Evolutionary conservation across 2,797 vertebrate species (phyloP).

Genomic region (Thunnus albacares): DNA sequence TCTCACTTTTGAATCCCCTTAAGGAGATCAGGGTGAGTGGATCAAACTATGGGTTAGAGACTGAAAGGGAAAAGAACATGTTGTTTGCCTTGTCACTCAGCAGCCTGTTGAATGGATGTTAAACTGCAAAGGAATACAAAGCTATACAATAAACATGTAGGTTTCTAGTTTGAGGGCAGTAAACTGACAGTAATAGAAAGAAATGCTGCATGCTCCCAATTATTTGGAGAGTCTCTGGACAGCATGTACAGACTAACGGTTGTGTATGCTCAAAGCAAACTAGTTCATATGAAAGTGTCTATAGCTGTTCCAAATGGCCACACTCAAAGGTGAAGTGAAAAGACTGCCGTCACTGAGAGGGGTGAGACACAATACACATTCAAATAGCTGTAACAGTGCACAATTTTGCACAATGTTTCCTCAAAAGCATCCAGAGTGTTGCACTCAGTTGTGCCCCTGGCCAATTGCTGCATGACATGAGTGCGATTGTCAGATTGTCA

Average conservation of each 20-base stretch:
- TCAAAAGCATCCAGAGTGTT: background rate
- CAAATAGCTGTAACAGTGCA: too few species aligned
- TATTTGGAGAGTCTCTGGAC: background rate
- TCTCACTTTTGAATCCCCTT: slow-evolving; percentile 53
- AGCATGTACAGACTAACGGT: background rate
- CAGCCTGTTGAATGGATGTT: slow-evolving; percentile 29
- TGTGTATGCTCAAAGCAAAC: background rate
- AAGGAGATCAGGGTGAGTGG: slow-evolving; percentile 50
- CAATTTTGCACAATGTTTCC: background rate
- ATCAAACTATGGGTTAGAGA: slow-evolving; percentile 38
- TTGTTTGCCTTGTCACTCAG: slow-evolving; percentile 11
- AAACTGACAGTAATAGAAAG: slow-evolving; percentile 2
- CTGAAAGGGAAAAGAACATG: slow-evolving; percentile 28
- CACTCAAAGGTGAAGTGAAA: too few species aligned
- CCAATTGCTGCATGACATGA: too few species aligned
- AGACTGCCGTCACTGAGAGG: too few species aligned
- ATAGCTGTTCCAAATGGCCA: too few species aligned
- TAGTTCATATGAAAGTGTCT: too few species aligned
- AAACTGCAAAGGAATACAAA: slow-evolving; percentile 19
- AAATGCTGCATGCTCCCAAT: background rate
- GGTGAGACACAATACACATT: too few species aligned
- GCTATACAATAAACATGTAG: background rate
- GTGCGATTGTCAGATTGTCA: too few species aligned
- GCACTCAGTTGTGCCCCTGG: background rate
- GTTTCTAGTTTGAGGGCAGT: background rate